Conservation (phyloP, 2,797 vertebrate genomes). For the Gambusia yucatana region DNA sequence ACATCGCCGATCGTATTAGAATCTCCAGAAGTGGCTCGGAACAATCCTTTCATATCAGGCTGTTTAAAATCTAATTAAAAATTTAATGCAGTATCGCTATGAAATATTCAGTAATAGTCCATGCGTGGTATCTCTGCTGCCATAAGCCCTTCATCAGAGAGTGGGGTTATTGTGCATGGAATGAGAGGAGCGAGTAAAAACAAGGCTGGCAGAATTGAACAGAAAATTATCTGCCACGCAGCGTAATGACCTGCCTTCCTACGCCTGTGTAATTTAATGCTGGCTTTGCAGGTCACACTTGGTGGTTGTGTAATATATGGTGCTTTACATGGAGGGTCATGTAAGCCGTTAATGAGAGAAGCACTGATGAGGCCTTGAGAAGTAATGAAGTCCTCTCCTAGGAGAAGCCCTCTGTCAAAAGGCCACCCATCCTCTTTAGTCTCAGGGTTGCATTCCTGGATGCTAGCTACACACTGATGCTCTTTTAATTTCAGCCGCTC, state of each 20-base stretch:
- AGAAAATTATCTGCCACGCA: conserved; percentile 57
- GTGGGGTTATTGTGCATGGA: conserved; percentile 68
- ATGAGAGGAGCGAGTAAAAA: conserved; percentile 64
- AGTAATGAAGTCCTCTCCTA: conserved; percentile 53
- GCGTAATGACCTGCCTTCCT: conserved; percentile 62
- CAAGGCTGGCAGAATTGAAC: conserved; percentile 51
- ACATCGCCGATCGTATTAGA: conserved; percentile 18
- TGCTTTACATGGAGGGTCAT: conserved; percentile 46
- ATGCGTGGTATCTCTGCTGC: conserved; percentile 39
- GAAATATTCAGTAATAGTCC: conserved; percentile 57
- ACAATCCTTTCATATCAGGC: conserved; percentile 41
- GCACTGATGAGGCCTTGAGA: conserved; percentile 47
- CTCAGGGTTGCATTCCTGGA: not conserved
- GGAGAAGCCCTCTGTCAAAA: conserved; percentile 25
- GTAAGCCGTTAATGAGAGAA: conserved; percentile 55
- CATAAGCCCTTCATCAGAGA: conserved; percentile 45
- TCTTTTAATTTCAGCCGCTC: not conserved
- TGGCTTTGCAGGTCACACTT: conserved; percentile 47
- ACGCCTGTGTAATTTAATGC: conserved; percentile 60
- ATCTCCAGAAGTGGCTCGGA: conserved; percentile 29
- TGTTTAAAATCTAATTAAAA: conserved; percentile 65
- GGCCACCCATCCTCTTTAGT: conserved; percentile 9
- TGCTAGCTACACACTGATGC: not conserved
- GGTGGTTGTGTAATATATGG: conserved; percentile 26
- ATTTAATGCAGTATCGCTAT: conserved; percentile 36